These are phyloP conservation scores for Lasioglossum albipes DNA, from an alignment of 1,140 invertebrate species.

Conservation along the genomic window DNA sequence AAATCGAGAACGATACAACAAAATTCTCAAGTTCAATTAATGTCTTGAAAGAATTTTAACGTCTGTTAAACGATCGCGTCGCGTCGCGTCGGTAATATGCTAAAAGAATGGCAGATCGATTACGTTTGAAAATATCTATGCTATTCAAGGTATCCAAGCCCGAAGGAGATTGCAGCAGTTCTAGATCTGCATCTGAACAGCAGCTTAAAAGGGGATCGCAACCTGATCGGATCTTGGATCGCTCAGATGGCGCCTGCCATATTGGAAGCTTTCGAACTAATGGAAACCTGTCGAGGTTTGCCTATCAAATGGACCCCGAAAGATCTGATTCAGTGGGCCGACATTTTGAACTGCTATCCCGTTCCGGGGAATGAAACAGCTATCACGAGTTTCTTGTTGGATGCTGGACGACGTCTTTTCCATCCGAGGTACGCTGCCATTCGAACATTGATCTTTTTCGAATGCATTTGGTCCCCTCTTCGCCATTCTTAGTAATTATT, in stretches of 20 bases:
- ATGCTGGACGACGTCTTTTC: slow-evolving; percentile 70
- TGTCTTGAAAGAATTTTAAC: too few relatives aligned
- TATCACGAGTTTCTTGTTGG: slow-evolving; percentile 66
- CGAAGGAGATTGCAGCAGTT: slow-evolving; percentile 67
- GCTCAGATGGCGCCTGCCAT: slow-evolving; percentile 64
- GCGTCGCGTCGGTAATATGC: too few relatives aligned
- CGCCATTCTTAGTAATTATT: too few relatives aligned
- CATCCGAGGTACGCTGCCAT: slow-evolving; percentile 54
- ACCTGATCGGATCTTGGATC: slow-evolving; percentile 68
- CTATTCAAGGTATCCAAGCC: slow-evolving; percentile 51
- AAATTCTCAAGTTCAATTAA: too few relatives aligned
- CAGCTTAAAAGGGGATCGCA: slow-evolving; percentile 60
- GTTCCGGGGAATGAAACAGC: slow-evolving; percentile 61
- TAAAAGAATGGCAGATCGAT: too few relatives aligned
- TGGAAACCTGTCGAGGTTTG: slow-evolving; percentile 55
- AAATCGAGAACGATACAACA: too few relatives aligned
- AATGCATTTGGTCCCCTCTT: too few relatives aligned
- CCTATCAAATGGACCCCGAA: slow-evolving; percentile 63
- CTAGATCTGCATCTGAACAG: slow-evolving; percentile 70
- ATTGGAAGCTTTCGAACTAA: slow-evolving; percentile 64
- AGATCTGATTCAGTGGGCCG: slow-evolving; percentile 72
- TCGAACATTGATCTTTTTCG: neutral
- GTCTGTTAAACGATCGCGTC: too few relatives aligned
- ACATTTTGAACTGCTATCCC: slow-evolving; percentile 70
- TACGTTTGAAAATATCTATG: neutral